Base-by-base conservation (phyloP, 2,113 vertebrate species). In the Glaucidium brasilianum region DNA sequence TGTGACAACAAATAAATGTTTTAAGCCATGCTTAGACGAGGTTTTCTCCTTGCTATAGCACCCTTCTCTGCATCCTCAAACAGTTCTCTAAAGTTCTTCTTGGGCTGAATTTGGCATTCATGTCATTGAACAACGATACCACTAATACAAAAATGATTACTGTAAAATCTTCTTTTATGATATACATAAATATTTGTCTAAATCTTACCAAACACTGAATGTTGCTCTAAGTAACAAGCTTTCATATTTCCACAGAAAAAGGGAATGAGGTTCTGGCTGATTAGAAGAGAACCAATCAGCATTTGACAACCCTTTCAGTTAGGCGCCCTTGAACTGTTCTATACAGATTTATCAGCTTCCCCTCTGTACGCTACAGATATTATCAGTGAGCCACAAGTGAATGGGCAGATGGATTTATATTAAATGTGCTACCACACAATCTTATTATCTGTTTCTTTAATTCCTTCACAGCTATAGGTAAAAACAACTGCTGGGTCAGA, bases 91-190 rank as follows among this genome's bases (percentile, higher is more conserved):
- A 59, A 72, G 39, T 15, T 64, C 35, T 19, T 55, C 19, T 58
- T 71, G 39, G 34, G 22, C 49, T 3, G 8, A 78, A 78, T n/a
- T 5, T 67, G 17, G 15, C 4, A 0, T 29, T 50, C 2, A 0
- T 39, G 4, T 63, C 29, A 41, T 69, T 63, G 6, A 63, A 63
- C 50, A 85, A 71, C 5, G n/a, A 15, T 14, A 56, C 4, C 25
- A 37, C 7, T 16, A 80, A 60, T 3, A 59, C 23, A 73, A 69
- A 79, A 75, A 59, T 1, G 0, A 60, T 12, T 56, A 56, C 16
- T 62, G 18, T 22, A 90, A 75, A 85, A 55, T 19, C 8, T 63
- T 75, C 4, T 67, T 90, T 63, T 76, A 43, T 22, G 5, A 25
- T 5, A 5, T 18, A 63, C 43, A 47, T 7, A 72, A 75, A 41